phyloP scores from a whole-genome alignment of 2,888 invertebrate species.

The Chalcis sispes region DNA sequence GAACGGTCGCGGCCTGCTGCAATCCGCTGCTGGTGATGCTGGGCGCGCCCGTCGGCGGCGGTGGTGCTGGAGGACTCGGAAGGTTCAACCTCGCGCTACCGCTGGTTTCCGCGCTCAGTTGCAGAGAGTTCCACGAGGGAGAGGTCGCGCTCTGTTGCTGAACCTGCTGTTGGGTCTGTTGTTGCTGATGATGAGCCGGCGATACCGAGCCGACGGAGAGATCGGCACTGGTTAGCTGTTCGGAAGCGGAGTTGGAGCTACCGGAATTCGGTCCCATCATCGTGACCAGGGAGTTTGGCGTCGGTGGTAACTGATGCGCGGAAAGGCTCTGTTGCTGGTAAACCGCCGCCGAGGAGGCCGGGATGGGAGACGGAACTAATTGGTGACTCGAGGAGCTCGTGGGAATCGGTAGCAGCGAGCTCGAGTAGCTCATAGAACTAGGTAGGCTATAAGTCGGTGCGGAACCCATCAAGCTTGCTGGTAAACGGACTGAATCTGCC shows the following conservation, averaged over 20 bases:
- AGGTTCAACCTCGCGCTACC: constrained; percentile 47
- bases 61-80: constrained; percentile 64
- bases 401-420: constrained; percentile 68
- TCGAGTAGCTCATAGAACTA: constrained; percentile 76
- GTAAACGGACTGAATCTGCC: constrained; percentile 21
- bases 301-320: constrained; percentile 74
- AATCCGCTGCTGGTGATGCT: no score
- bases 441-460: constrained; percentile 73
- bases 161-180: constrained; percentile 61
- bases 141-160: constrained; percentile 62
- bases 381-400: constrained; percentile 67
- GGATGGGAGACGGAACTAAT: constrained; percentile 66
- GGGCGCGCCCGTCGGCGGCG: constrained; percentile 60
- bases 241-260: constrained; percentile 67
- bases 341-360: constrained; percentile 78
- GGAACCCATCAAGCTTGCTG: constrained; percentile 69
- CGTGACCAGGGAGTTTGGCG: constrained; percentile 76
- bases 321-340: constrained; percentile 73
- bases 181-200: constrained; percentile 64
- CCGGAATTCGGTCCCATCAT: constrained; percentile 77
- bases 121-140: constrained; percentile 62
- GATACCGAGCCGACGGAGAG: constrained; percentile 68
- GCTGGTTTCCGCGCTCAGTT: constrained; percentile 58
- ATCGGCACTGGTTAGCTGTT: constrained; percentile 66
- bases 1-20: constrained; percentile 36